Evolutionary conservation across 2,113 vertebrate species (phyloP).

Genomic region (Rhabdornis inornatus): DNA sequence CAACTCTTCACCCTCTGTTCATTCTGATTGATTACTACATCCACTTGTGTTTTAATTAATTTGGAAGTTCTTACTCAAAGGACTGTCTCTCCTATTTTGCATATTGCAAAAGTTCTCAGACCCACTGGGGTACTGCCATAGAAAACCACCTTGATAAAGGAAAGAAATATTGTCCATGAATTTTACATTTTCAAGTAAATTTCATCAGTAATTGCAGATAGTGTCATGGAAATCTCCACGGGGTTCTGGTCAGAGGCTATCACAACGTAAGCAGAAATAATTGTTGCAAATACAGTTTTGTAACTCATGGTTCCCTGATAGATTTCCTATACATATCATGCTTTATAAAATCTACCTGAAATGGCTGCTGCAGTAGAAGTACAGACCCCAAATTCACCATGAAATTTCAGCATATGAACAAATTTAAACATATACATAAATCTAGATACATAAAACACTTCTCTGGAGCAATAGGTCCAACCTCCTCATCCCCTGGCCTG

Average conservation of each 20-base stretch:
- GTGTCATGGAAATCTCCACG: background rate
- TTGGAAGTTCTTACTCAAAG: background rate
- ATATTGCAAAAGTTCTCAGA: background rate
- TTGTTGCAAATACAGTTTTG: background rate
- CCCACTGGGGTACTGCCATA: background rate
- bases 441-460: background rate
- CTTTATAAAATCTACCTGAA: background rate
- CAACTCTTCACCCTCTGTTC: background rate
- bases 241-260: background rate
- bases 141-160: background rate
- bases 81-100: background rate
- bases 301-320: background rate
- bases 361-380: background rate
- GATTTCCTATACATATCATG: background rate
- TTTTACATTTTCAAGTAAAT: background rate
- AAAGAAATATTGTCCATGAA: background rate
- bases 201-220: background rate
- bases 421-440: background rate
- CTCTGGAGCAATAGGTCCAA: background rate
- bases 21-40: background rate
- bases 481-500: background rate
- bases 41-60: background rate
- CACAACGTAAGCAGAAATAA: background rate
- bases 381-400: background rate
- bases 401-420: background rate